These are phyloP conservation scores for Cetonia aurata DNA, from an alignment of 2,888 invertebrate genomes.

Conservation along the genomic window DNA sequence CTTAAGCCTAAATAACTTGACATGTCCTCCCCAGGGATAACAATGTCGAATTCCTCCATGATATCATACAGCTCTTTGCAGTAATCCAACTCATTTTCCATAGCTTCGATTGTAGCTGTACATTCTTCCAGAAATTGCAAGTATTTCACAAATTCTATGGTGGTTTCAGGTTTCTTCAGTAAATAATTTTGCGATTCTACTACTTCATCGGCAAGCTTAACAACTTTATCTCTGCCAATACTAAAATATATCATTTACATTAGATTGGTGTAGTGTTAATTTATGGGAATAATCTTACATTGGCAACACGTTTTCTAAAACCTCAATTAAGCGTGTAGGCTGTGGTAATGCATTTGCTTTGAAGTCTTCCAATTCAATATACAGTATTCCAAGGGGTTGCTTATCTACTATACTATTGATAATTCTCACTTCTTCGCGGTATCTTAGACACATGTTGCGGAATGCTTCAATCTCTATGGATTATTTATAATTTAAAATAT, in stretches of 20 bases:
- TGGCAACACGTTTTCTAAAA: slow-evolving; percentile 75
- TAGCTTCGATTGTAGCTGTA: slow-evolving; percentile 72
- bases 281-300: slow-evolving; percentile 67
- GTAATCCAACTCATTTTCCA: slow-evolving; percentile 83
- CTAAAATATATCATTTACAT: slow-evolving; percentile 62
- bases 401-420: slow-evolving; percentile 76
- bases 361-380: slow-evolving; percentile 78
- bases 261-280: slow-evolving; percentile 17
- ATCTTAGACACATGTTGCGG: slow-evolving; percentile 76
- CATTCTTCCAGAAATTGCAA: slow-evolving; percentile 76
- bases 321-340: slow-evolving; percentile 76
- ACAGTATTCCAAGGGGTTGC: slow-evolving; percentile 80
- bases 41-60: slow-evolving; percentile 83
- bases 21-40: slow-evolving; percentile 79
- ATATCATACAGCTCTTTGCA: slow-evolving; percentile 87
- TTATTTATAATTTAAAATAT: background rate
- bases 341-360: slow-evolving; percentile 80
- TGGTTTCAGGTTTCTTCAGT: slow-evolving; percentile 74
- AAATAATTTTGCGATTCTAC: slow-evolving; percentile 76
- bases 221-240: slow-evolving; percentile 74
- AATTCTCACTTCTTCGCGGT: slow-evolving; percentile 76
- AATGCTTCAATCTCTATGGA: slow-evolving; percentile 73
- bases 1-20: slow-evolving; percentile 75
- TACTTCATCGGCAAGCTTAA: slow-evolving; percentile 70
- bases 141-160: slow-evolving; percentile 80